Percentiles rank a stretch among this genome's conserved stretches.
These are phyloP conservation scores for Syrmaticus mikado DNA, from an alignment of 2,113 vertebrate species.

Conservation along the genomic window DNA sequence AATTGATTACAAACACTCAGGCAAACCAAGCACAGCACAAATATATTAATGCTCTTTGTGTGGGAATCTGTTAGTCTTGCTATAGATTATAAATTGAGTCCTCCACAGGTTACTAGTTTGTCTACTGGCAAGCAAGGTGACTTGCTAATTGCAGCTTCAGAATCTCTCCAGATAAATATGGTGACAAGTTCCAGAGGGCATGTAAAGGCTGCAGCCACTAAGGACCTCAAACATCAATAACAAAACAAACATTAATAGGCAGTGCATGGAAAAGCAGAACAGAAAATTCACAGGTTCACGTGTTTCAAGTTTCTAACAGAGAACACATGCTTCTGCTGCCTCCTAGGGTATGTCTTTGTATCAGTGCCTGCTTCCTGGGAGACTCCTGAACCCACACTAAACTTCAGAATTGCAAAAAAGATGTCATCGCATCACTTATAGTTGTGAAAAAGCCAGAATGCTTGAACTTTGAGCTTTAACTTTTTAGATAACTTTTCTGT, in stretches of 20 bases:
- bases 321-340: slow-evolving; percentile 50
- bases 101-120: not conserved
- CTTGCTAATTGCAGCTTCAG: not conserved
- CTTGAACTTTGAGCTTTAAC: not conserved
- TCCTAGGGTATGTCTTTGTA: slow-evolving; percentile 50
- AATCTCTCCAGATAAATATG: rapidly evolving
- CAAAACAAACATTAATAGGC: not conserved
- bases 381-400: not conserved
- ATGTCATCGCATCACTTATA: rapidly evolving
- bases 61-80: not conserved
- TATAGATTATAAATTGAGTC: not conserved
- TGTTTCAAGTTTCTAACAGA: not conserved
- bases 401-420: not conserved
- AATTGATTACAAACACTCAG: not conserved
- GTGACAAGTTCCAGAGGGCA: not conserved
- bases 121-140: not conserved
- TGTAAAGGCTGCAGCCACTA: not conserved
- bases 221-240: not conserved
- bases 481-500: not conserved
- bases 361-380: not conserved
- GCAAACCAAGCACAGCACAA: not conserved
- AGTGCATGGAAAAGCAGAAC: not conserved
- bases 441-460: not conserved
- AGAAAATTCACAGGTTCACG: not conserved
- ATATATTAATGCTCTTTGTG: not conserved